Base-by-base conservation (phyloP, 2,888 invertebrate genomes). In the Phyto melanocephala region DNA sequence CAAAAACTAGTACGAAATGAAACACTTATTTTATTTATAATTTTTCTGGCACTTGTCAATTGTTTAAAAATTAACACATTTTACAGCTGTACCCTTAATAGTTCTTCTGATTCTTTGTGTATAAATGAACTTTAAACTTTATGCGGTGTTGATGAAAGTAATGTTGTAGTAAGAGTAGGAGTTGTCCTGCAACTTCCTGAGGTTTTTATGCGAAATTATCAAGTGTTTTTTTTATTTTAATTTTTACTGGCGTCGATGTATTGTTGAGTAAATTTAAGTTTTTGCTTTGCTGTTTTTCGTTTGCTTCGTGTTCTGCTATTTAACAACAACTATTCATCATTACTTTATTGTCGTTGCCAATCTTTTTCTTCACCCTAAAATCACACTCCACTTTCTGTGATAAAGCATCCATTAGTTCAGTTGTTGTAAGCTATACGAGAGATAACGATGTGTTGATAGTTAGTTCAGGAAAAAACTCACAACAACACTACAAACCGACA, bases 101-200 rank as follows among this genome's bases (percentile, higher is more conserved):
- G 11, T 42, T 8, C 24, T 35, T 52, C 47, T n/a, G n/a, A 50
- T 22, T 52, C n/a, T 28, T 28, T 63, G 28, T 60, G 4, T 54
- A 20, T 20, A n/a, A 17, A 5, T 6, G 52, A 63, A 24, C n/a
- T 70, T 15, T 35, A 28, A 60, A 47, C 24, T 60, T 15, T 35
- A 68, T 63, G 37, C 84, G 84, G 79, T 86, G 87, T 87, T 86
- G 85, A 80, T 84, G 83, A 84, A 85, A 85, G 85, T 85, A 86
- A 85, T 83, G 85, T 86, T 88, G 86, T 82, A 86, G 86, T 86
- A 87, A 89, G 90, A 90, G 90, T 90, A 89, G 90, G 90, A 90
- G 90, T 89, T 86, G 84, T 86, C 79, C 80, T 86, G 79, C 85
- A 86, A 87, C 85, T 87, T 85, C 87, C 85, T 86, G 86, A 87